Conservation (phyloP, 2,113 vertebrate genomes). For the Regulus satrapa region DNA sequence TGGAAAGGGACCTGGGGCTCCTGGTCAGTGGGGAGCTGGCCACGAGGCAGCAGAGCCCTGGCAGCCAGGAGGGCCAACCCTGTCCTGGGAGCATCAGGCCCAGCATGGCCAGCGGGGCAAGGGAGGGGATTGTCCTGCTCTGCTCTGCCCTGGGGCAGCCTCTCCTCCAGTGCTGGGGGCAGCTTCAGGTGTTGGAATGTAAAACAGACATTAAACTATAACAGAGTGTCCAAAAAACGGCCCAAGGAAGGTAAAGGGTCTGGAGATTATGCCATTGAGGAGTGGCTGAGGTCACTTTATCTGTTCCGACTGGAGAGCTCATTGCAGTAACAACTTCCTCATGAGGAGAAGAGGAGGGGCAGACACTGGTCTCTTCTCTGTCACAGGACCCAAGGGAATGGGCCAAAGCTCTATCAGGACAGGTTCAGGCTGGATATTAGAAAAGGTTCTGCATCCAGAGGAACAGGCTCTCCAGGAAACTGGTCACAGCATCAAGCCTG, state of each 20-base stretch:
- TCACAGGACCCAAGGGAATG: background rate
- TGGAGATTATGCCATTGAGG: background rate
- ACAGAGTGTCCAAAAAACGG: background rate
- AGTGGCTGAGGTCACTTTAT: background rate
- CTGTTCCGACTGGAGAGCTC: background rate
- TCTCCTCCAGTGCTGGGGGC: rapidly evolving
- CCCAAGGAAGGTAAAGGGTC: background rate
- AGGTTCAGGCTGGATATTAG: background rate
- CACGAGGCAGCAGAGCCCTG: background rate
- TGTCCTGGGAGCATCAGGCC: background rate
- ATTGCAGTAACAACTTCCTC: background rate
- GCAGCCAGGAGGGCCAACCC: background rate
- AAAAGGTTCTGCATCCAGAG: background rate
- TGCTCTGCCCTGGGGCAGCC: rapidly evolving
- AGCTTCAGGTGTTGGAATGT: rapidly evolving
- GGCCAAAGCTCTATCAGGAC: background rate
- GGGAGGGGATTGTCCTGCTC: background rate
- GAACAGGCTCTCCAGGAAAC: background rate
- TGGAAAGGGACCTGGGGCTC: rapidly evolving
- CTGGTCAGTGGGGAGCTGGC: rapidly evolving
- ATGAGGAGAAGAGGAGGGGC: background rate
- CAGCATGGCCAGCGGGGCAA: rapidly evolving
- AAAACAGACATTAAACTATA: background rate
- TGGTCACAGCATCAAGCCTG: background rate
- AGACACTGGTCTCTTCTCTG: background rate